A percentile compares a stretch with the other conserved stretches of the same genome.
Conservation (phyloP, 2,888 invertebrate genomes). For the Lingula anatina region DNA sequence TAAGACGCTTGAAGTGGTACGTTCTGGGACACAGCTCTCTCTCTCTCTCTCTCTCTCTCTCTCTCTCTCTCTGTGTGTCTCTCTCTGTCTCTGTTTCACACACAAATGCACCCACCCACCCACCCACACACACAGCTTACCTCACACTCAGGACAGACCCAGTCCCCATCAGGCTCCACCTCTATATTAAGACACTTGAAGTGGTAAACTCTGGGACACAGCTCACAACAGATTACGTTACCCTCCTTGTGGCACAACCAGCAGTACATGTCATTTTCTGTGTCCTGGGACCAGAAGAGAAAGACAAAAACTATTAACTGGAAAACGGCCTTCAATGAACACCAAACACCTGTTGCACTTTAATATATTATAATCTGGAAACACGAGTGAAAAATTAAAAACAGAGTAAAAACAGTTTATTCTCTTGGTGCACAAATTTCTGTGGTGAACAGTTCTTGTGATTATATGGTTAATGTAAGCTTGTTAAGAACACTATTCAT, state of each 20-base stretch:
- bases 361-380: too few relatives aligned
- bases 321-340: not conserved
- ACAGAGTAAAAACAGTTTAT: too few relatives aligned
- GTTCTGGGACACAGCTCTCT: conserved; percentile 78
- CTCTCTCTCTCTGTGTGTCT: too few relatives aligned
- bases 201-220: conserved; percentile 83
- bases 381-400: too few relatives aligned
- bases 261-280: conserved; percentile 69
- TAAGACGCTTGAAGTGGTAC: conserved; percentile 74
- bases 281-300: conserved; percentile 17
- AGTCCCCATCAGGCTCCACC: conserved; percentile 53
- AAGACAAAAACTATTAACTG: not conserved
- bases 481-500: too few relatives aligned
- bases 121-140: too few relatives aligned
- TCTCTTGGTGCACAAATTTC: too few relatives aligned
- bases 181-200: conserved; percentile 61
- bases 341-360: too few relatives aligned
- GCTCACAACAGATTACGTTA: conserved; percentile 60
- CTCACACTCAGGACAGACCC: conserved; percentile 87
- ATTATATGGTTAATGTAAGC: too few relatives aligned
- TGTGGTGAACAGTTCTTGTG: too few relatives aligned
- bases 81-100: too few relatives aligned
- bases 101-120: too few relatives aligned
- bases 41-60: not conserved
- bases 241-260: conserved; percentile 82